Evolutionary conservation across 2,797 vertebrate genomes (phyloP), one percentile per base, ranked within the genome.

Genomic region (Nannoperca australis): DNA sequence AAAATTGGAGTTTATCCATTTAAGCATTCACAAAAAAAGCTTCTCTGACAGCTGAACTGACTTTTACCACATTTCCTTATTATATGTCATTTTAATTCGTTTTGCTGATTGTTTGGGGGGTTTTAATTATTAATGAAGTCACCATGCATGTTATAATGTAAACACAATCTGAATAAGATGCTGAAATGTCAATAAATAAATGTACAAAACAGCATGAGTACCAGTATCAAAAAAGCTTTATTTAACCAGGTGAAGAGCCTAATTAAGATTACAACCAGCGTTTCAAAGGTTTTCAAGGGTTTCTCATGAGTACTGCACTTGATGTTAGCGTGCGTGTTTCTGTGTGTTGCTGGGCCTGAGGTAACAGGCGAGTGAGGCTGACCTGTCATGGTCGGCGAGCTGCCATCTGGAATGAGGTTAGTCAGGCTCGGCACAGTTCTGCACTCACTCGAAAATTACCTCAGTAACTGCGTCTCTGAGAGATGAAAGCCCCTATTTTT

Each of bases 381-480:
- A 88, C 82, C 83, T 51, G 78, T 81, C 71, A 61, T 9, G 53
- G 62, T 82, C 44, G 68, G 71, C 64, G 1, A 27, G 66, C 77
- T 78, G 75, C 79, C 79, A 78, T 89, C 77, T 73, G 73, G 70
- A 85, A 83, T 49, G 67, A 83, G 79, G 82, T 88, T 79, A 85
- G 82, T 76, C 66, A 72, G 69, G 45, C 78, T 60, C 55, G 32
- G 56, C 78, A 70, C 84, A 84, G 51, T 54, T 71, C 70, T 53
- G 65, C 69, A 6, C 53, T 69, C 36, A 2, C 58, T 49, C 51
- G 63, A 65, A 38, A 82, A 84, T 76, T 47, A 73, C 6, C 61
- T 68, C 62, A 17, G 53, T 22, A 45, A 49, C 59, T 10, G 44
- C 30, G 18, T 51, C 62, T 45, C 50, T 2, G 12, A 40, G 17